Base-by-base conservation (phyloP, 2,888 invertebrate species). In the Rhingia campestris region DNA sequence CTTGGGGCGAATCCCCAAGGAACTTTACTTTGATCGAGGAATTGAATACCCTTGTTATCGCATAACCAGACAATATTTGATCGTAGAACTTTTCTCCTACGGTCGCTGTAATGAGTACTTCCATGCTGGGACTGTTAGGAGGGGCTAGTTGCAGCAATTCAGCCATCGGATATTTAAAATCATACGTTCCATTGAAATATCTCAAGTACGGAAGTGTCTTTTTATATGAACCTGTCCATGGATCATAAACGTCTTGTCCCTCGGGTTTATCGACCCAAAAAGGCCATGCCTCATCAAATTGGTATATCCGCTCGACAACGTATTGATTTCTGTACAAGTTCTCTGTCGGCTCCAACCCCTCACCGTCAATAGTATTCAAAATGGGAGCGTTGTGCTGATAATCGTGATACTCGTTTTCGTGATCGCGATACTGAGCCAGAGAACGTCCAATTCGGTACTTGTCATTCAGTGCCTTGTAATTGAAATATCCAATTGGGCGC, bases 51-150 rank as follows among this genome's bases (percentile, higher is more conserved):
- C 97, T 93, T 0, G 98, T 96, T 77, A 95, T 95, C 10, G 98
- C 96, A 92, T 95, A 97, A 0, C 98, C 99, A 86, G 96, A 95
- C 54, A 97, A 94, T 12, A 91, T 86, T 91, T 97, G 97, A 88
- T 97, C 95, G 73, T 97, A 93, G 91, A 96, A 97, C 59, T 95
- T 94, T 88, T 98, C 98, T 0, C 97, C 97, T 0, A 98, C 97
- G 0, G 95, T 95, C 0, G 97, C 98, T 0, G 95, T 95, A 64
- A 98, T 94, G 58, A 95, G 93, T 0, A 98, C 93, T 91, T 97
- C 97, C 91, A 96, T 94, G 0, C 95, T 96, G 84, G 95, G 35
- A 7, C 69, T 67, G 33, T 56, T 67, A 0, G 41, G 12, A 6
- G 95, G 93, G 1, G 95, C 94, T 53, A 94, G 93, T 56, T 94